Evolutionary conservation across 2,888 invertebrate species (phyloP).

Genomic region (Cotesia congregata): DNA sequence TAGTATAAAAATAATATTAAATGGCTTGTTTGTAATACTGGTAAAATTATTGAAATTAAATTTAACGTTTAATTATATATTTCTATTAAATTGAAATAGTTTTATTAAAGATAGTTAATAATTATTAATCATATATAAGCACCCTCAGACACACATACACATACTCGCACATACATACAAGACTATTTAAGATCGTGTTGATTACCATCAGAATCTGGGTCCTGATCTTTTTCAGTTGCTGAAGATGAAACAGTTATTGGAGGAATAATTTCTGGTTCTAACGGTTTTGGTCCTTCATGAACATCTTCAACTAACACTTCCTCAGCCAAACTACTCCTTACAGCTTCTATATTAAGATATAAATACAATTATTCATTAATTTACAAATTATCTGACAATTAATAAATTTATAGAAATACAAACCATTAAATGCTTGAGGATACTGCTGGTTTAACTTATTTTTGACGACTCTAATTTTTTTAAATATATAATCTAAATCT

Average conservation of each 20-base stretch:
- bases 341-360: conserved; percentile 58
- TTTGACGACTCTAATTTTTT: conserved; percentile 88
- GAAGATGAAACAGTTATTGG: conserved; percentile 53
- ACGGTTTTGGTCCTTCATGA: conserved; percentile 60
- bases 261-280: conserved; percentile 60
- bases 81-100: neutral
- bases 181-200: conserved; percentile 55
- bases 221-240: conserved; percentile 54
- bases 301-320: conserved; percentile 67
- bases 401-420: conserved; percentile 9
- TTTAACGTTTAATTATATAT: neutral
- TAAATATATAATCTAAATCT: conserved; percentile 94
- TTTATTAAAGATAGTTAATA: neutral
- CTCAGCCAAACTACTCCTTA: conserved; percentile 67
- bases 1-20: no score
- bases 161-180: neutral
- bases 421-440: conserved; percentile 68
- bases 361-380: neutral
- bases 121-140: neutral
- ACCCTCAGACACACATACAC: neutral
- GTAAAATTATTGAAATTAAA: no score
- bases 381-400: neutral
- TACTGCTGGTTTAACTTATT: conserved; percentile 79
- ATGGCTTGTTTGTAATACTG: no score
- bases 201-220: conserved; percentile 69